These are phyloP conservation scores for Isoperla grammatica DNA, from an alignment of 2,888 invertebrate genomes.

Conservation along the genomic window DNA sequence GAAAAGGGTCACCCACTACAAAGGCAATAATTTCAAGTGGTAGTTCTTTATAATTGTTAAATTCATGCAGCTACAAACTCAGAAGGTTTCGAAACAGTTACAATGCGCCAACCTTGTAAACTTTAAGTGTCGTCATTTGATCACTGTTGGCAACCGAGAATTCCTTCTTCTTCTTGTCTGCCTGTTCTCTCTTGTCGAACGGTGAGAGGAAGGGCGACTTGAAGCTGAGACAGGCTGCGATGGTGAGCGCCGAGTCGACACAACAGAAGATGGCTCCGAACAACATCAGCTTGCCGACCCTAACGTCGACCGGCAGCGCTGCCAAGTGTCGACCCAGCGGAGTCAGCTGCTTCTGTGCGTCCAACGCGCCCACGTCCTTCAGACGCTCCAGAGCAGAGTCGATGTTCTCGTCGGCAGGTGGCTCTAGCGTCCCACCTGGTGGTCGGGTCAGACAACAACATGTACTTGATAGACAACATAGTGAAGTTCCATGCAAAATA, in stretches of 20 bases:
- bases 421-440: slow-evolving; percentile 65
- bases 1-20: too few relatives aligned
- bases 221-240: slow-evolving; percentile 77
- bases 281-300: slow-evolving; percentile 88
- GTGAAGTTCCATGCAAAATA: too few relatives aligned
- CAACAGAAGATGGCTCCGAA: slow-evolving; percentile 90
- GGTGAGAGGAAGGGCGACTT: slow-evolving; percentile 74
- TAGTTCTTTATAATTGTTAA: too few relatives aligned
- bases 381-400: slow-evolving; percentile 63
- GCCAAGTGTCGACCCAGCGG: slow-evolving; percentile 83
- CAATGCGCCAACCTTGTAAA: slow-evolving; percentile 86
- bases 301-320: slow-evolving; percentile 80
- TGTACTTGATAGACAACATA: too few relatives aligned
- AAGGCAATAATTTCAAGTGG: too few relatives aligned
- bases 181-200: slow-evolving; percentile 64
- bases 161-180: slow-evolving; percentile 64
- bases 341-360: slow-evolving; percentile 66
- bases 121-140: slow-evolving; percentile 78
- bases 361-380: slow-evolving; percentile 74
- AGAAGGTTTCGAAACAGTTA: too few relatives aligned
- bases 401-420: slow-evolving; percentile 62
- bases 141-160: slow-evolving; percentile 80
- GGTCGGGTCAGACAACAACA: too few relatives aligned
- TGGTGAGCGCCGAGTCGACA: slow-evolving; percentile 85
- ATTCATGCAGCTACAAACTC: too few relatives aligned